phyloP scores from a whole-genome alignment of 2,888 invertebrate genomes.

The Andrena dorsata region DNA sequence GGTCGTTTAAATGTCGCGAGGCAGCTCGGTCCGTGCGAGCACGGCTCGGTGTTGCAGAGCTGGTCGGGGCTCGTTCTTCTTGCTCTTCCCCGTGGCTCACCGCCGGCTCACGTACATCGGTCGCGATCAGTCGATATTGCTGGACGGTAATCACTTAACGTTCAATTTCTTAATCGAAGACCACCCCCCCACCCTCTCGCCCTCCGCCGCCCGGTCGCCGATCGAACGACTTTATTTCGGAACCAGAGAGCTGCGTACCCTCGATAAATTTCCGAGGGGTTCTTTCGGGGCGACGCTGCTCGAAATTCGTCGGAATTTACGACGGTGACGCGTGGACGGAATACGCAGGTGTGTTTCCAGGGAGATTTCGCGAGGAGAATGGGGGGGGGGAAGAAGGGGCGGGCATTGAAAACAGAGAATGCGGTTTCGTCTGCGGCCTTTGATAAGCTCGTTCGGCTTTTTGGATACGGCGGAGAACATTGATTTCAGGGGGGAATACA shows the following conservation, averaged over 20 bases:
- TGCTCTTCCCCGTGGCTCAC: not conserved
- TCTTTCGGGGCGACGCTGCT: not conserved
- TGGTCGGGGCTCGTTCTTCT: conserved; percentile 15
- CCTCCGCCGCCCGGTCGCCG: not conserved
- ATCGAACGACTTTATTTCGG: conserved; percentile 40
- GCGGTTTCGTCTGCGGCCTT: no score
- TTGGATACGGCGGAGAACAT: not conserved
- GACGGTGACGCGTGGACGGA: not conserved
- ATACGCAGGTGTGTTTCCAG: not conserved
- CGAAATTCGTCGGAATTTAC: conserved; percentile 6
- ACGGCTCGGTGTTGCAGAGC: conserved; percentile 40
- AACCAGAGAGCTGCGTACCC: not conserved
- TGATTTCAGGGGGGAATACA: no score
- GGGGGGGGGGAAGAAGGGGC: not conserved
- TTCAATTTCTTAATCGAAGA: conserved; percentile 60
- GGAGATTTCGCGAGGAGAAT: not conserved
- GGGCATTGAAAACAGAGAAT: no score
- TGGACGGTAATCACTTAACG: conserved; percentile 57
- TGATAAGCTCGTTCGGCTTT: no score
- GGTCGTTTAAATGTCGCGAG: conserved; percentile 71
- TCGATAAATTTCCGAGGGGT: conserved; percentile 15
- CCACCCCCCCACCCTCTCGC: no score
- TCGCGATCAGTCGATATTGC: conserved; percentile 35
- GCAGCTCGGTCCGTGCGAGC: conserved; percentile 18
- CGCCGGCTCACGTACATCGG: conserved; percentile 36